Conservation (phyloP, 1,140 invertebrate genomes). For the Monomorium pharaonis region DNA sequence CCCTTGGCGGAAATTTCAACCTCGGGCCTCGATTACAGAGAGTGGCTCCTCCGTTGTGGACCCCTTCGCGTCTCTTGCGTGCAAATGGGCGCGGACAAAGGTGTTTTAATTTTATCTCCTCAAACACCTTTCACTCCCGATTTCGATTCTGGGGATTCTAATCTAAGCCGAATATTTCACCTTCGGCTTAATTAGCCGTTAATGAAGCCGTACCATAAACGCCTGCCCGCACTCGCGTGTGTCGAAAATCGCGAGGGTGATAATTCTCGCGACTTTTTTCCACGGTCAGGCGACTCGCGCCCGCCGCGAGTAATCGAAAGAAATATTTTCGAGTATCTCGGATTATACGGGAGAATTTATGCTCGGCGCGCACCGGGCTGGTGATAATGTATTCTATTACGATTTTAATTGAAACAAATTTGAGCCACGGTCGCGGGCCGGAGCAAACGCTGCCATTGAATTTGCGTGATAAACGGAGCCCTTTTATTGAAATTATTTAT, state of each 20-base stretch:
- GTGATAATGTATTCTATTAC: slow-evolving; percentile 61
- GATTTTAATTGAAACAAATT: slow-evolving; percentile 57
- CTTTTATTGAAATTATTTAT: slow-evolving; percentile 60
- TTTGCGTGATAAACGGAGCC: slow-evolving; percentile 46
- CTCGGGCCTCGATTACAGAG: slow-evolving; percentile 10
- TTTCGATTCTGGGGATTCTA: too few relatives aligned
- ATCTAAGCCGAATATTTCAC: background rate
- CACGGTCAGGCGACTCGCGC: background rate
- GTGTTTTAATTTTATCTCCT: background rate
- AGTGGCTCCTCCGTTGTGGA: background rate
- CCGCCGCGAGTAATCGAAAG: slow-evolving; percentile 48
- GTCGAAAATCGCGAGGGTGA: background rate
- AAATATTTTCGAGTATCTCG: slow-evolving; percentile 35
- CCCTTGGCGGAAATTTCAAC: slow-evolving; percentile 33
- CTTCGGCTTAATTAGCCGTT: background rate
- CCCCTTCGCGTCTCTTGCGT: background rate
- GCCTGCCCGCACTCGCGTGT: too few relatives aligned
- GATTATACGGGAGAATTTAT: slow-evolving; percentile 46
- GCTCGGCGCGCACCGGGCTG: background rate
- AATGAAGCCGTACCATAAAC: background rate
- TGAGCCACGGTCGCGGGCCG: slow-evolving; percentile 14
- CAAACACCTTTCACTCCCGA: background rate
- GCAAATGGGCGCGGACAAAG: background rate
- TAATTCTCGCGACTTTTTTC: background rate
- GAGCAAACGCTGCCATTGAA: slow-evolving; percentile 44